Conservation (phyloP, 2,888 invertebrate species). For the Resseliella maxima region DNA sequence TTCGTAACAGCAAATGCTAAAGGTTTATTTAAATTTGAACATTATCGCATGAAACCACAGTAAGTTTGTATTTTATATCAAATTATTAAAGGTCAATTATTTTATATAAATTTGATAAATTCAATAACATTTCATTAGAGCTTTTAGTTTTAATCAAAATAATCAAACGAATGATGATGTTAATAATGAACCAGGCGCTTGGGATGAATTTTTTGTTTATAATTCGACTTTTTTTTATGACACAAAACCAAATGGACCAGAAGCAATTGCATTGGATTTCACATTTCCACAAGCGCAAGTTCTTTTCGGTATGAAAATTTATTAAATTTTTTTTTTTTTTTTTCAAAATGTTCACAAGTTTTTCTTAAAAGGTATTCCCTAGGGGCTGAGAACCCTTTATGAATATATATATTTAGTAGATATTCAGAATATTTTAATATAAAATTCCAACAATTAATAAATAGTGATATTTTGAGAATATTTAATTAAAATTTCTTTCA, state of each 20-base stretch:
- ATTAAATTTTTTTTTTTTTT: too few species aligned
- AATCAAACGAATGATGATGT: conserved; percentile 63
- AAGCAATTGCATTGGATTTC: conserved; percentile 93
- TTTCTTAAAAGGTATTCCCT: too few species aligned
- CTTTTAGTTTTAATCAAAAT: too few species aligned
- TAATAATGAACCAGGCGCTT: conserved; percentile 80
- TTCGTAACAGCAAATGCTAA: conserved; percentile 86
- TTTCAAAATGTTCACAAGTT: too few species aligned
- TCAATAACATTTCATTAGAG: too few species aligned
- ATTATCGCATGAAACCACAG: conserved; percentile 77
- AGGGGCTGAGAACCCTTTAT: too few species aligned
- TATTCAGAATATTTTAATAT: not conserved
- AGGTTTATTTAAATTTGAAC: conserved; percentile 93
- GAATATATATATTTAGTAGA: not conserved
- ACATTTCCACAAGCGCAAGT: conserved; percentile 91
- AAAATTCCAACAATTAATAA: too few species aligned
- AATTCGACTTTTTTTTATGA: conserved; percentile 96
- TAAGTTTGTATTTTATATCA: too few species aligned
- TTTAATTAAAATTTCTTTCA: too few species aligned
- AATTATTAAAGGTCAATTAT: too few species aligned
- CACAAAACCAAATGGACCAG: conserved; percentile 92
- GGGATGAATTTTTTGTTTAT: conserved; percentile 97
- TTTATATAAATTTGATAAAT: too few species aligned
- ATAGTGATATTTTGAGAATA: too few species aligned
- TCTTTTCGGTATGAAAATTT: conserved; percentile 81